Evolutionary conservation across 2,113 vertebrate species (phyloP), one percentile per base, ranked within the genome.

Genomic region (Cinclus cinclus): DNA sequence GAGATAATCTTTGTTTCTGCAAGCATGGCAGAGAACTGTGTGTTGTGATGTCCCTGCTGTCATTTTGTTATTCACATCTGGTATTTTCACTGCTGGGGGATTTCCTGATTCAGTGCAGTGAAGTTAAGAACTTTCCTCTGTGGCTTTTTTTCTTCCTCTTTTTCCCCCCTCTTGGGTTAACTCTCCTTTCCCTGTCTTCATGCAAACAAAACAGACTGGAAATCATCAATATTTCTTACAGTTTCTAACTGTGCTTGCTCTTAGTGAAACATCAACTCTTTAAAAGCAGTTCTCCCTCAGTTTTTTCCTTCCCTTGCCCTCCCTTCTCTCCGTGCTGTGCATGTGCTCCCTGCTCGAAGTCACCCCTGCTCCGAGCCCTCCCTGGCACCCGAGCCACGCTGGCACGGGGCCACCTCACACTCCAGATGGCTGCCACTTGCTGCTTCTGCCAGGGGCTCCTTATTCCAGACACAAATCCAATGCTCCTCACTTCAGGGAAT

Each of bases 391-490:
- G 28, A 87, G 67, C 33, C 70, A 1, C 19, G 69, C 85, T 96
- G 95, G 94, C 93, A 81, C 6, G 0, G 18, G 80, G 73, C 93
- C 88, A 87, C 18, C 53, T 79, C 63, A 39, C 83, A 68, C 92
- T 92, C 92, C 96, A 94, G 92, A 94, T 97, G 95, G 93, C 58
- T 88, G 64, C 42, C 76, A 93, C 82, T 95, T 90, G 80, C 96
- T 95, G 88, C 90, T 83, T 28, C 85, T 97, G 83, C 85, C n/a
- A 87, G 37, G 44, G 83, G 85, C 92, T 95, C 46, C 12, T 67
- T 31, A 53, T 41, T 90, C 60, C 79, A 90, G 71, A 86, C 84
- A 88, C 83, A 92, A 75, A 85, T 28, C 76, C 47, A 35, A 12
- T 14, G 16, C 55, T 47, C 10, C 52, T 79, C 90, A 52, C 78